phyloP scores from a whole-genome alignment of 37 sponge, comb jelly and placozoan genomes.

The Oopsacas minuta region DNA sequence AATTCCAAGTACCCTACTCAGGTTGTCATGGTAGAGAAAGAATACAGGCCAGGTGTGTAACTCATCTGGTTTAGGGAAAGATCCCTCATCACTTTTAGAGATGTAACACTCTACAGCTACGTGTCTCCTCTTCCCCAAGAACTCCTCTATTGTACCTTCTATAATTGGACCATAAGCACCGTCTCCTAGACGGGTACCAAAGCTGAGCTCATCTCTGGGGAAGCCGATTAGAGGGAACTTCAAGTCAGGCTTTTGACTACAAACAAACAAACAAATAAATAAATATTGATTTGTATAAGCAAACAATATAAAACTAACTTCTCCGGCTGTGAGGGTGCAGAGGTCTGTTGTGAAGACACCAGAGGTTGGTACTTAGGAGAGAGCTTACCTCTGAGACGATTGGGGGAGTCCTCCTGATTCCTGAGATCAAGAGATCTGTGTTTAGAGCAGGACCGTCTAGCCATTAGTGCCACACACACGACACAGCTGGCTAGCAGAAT shows the following conservation, averaged over 20 bases:
- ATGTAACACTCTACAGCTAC: conserved; percentile 13
- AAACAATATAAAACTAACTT: too few relatives aligned
- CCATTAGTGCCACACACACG: background rate
- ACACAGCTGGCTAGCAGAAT: background rate
- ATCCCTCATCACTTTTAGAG: conserved; percentile 1
- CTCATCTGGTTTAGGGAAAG: background rate
- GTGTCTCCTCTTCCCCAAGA: background rate
- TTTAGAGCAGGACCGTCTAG: background rate
- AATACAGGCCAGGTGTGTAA: background rate
- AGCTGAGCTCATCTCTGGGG: background rate
- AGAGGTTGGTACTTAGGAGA: background rate
- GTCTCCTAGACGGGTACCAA: background rate
- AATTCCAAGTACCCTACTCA: conserved; percentile 50
- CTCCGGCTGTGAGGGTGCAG: background rate
- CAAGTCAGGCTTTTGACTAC: background rate
- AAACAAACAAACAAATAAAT: too few relatives aligned
- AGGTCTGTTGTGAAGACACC: background rate
- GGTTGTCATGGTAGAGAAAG: conserved; percentile 32
- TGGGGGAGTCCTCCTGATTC: background rate
- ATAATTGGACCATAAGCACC: background rate
- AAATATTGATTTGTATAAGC: too few relatives aligned
- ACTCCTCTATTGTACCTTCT: background rate
- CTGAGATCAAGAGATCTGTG: background rate
- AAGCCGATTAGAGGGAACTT: background rate
- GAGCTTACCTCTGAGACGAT: background rate